Evolutionary conservation across 92 coral and sea anemone genomes (phyloP).

Genomic region (Porites divaricata): DNA sequence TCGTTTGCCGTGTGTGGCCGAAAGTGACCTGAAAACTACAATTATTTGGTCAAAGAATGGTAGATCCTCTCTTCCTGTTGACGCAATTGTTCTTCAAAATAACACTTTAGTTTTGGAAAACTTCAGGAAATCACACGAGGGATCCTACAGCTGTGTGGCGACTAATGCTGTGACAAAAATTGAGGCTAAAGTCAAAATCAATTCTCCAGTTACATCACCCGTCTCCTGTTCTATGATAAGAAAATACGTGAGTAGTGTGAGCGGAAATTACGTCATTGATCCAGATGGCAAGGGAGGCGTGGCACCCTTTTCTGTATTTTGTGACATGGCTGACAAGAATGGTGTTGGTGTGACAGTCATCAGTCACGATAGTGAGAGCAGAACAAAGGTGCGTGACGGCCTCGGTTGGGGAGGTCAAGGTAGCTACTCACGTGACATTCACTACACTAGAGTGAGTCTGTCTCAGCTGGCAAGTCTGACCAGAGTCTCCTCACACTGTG

Average conservation of each 20-base stretch:
- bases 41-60: not conserved
- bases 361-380: slow-evolving; percentile 61
- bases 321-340: slow-evolving; percentile 62
- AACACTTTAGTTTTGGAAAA: not conserved
- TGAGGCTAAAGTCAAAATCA: slow-evolving; percentile 44
- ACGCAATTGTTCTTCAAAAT: not conserved
- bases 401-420: not conserved
- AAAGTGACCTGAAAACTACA: not conserved
- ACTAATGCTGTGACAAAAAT: slow-evolving; percentile 37
- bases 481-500: slow-evolving; percentile 36
- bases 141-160: slow-evolving; percentile 57
- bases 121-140: slow-evolving; percentile 13
- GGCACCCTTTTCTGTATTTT: slow-evolving; percentile 45
- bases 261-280: slow-evolving; percentile 38
- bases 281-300: slow-evolving; percentile 32
- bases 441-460: slow-evolving; percentile 26
- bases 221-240: slow-evolving; percentile 42
- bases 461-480: slow-evolving; percentile 47
- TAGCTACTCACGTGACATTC: slow-evolving; percentile 17
- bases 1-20: not conserved
- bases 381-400: slow-evolving; percentile 39
- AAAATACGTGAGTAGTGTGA: not conserved
- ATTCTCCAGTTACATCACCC: not conserved
- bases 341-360: slow-evolving; percentile 65
- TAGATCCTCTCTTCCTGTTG: not conserved